phyloP scores from a whole-genome alignment of 30 jellyfish, hydroid and myxozoan genomes.

The Chrysaora quinquecirrha region DNA sequence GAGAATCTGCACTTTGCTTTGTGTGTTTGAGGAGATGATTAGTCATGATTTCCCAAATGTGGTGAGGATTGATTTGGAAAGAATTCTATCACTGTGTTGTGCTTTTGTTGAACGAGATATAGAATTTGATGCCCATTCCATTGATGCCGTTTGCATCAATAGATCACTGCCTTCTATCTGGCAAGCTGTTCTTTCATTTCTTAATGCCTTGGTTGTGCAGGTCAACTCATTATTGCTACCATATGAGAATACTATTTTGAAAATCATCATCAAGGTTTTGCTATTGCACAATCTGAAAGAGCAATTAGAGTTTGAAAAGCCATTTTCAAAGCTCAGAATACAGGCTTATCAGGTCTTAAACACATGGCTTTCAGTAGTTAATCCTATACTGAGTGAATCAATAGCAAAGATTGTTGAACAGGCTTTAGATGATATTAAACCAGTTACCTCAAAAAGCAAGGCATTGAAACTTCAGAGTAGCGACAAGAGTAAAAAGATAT shows the following conservation, averaged over 20 bases:
- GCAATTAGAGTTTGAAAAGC: neutral
- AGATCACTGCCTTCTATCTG: constrained; percentile 31
- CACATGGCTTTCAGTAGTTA: constrained; percentile 29
- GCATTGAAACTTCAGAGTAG: neutral
- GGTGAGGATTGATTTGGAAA: neutral
- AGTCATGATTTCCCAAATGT: constrained; percentile 16
- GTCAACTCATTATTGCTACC: constrained; percentile 39
- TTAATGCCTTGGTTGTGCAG: constrained; percentile 26
- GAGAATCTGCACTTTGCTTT: constrained; percentile 10
- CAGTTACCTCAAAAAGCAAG: neutral
- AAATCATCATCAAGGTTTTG: neutral
- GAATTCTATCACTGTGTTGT: constrained; percentile 10
- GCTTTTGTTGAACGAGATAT: constrained; percentile 6
- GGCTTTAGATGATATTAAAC: constrained; percentile 19
- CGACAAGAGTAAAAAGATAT: constrained; percentile 36
- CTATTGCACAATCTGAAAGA: neutral
- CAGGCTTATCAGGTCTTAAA: constrained; percentile 33
- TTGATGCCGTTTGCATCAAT: constrained; percentile 35
- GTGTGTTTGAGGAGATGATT: constrained; percentile 41
- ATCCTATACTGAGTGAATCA: neutral
- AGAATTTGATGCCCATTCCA: neutral
- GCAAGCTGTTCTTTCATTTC: constrained; percentile 21
- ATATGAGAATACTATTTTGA: constrained; percentile 4
- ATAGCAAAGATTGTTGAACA: constrained; percentile 12
- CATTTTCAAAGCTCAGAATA: constrained; percentile 7